A percentile compares a stretch with the other conserved stretches of the same genome.
phyloP scores from a whole-genome alignment of 2,888 invertebrate species.

The Ephialtes manifestator region DNA sequence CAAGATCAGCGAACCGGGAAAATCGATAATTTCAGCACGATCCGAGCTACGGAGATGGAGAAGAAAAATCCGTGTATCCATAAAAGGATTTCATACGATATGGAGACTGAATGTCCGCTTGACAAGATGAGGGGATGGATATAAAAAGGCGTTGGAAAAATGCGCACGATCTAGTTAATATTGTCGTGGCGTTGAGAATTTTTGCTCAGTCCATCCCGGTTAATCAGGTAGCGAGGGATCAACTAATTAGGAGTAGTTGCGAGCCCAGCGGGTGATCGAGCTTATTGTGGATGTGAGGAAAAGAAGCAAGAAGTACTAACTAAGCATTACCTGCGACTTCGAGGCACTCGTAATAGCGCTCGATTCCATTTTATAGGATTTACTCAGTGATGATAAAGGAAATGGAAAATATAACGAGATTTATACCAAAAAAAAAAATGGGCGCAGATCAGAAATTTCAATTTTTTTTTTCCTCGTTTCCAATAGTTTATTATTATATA shows the following conservation, averaged over 20 bases:
- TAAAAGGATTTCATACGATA: slow-evolving; percentile 52
- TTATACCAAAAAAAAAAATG: not conserved
- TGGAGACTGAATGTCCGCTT: not conserved
- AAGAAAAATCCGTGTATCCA: slow-evolving; percentile 53
- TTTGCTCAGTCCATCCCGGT: slow-evolving; percentile 50
- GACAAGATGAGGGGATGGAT: slow-evolving; percentile 3
- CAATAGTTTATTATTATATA: no score
- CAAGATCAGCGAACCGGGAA: slow-evolving; percentile 64
- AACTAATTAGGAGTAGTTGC: slow-evolving; percentile 58
- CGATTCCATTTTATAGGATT: not conserved
- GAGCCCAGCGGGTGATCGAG: slow-evolving; percentile 50
- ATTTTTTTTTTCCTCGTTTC: no score
- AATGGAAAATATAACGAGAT: no score
- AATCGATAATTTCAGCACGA: slow-evolving; percentile 65
- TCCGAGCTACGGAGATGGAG: slow-evolving; percentile 39
- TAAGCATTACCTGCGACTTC: not conserved
- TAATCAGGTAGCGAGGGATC: slow-evolving; percentile 60
- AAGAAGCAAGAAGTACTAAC: slow-evolving; percentile 11
- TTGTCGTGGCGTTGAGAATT: slow-evolving; percentile 61
- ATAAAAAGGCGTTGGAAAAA: slow-evolving; percentile 63
- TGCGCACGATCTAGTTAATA: slow-evolving; percentile 62
- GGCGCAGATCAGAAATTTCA: no score
- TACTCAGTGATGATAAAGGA: slow-evolving; percentile 7
- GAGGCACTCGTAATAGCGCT: slow-evolving; percentile 2
- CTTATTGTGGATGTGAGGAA: slow-evolving; percentile 58